Conservation (phyloP, 2,797 vertebrate species). For the Gallinago solitaria region DNA sequence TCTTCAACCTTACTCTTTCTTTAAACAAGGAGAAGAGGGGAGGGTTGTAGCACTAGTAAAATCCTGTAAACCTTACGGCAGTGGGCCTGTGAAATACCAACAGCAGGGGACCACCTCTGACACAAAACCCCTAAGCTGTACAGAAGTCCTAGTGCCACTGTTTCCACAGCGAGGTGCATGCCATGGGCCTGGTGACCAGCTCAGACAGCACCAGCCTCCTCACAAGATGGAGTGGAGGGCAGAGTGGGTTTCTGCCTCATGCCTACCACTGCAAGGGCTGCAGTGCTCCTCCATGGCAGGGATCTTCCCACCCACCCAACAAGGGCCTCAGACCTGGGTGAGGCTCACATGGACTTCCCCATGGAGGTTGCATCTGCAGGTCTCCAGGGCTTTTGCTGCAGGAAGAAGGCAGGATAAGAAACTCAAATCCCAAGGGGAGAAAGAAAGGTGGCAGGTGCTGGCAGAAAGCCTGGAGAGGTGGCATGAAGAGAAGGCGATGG, state of each 20-base stretch:
- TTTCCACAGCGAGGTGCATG: neutral
- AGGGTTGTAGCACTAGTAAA: neutral
- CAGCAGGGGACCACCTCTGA: accelerated
- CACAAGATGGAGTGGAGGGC: too few relatives aligned
- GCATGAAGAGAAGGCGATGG: neutral
- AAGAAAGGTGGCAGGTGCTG: neutral
- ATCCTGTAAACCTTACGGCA: accelerated
- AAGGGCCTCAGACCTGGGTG: neutral
- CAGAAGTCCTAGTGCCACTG: accelerated
- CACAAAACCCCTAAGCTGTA: neutral
- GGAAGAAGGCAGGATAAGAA: neutral
- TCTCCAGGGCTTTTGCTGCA: neutral
- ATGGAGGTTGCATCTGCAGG: neutral
- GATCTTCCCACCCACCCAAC: neutral
- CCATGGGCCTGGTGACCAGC: neutral
- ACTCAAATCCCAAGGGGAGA: neutral
- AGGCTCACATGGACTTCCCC: neutral
- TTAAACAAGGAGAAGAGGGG: neutral
- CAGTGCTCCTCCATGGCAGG: accelerated
- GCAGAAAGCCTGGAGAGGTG: neutral
- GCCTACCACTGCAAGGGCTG: neutral
- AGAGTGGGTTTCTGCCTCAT: accelerated
- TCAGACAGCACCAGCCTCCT: neutral
- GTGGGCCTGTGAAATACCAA: neutral
- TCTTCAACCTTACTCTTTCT: neutral